Evolutionary conservation across 2,888 invertebrate genomes (phyloP), one percentile per base, ranked within the genome.

Genomic region (Pseudococcus longispinus): DNA sequence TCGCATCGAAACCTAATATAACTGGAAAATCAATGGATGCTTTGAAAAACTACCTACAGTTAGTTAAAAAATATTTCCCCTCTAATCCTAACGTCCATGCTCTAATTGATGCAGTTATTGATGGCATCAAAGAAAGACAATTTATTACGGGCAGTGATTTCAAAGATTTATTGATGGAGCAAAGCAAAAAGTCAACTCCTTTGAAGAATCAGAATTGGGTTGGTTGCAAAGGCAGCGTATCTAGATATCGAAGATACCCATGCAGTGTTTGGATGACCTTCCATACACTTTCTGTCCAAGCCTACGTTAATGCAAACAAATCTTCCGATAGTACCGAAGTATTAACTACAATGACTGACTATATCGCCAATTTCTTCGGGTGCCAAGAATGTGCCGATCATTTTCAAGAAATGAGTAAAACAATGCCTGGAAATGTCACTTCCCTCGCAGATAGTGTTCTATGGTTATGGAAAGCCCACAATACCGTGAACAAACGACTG

Each of bases 241-340:
- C 93, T 0, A 92, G 93, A 88, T 94, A 93, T 89, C 93, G 98
- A 84, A 98, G 98, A 15, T 99, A 96, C 90, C 96, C 98, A 0
- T 99, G 99, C 91, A 95, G 97, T 0, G 92, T 99, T 51, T 99
- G 99, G 99, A 95, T 94, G 18, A 91, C 98, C 89, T 99, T 98
- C 90, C 99, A 99, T 90, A 95, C 95, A 51, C 91, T 99, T 87
- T 96, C 97, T 0, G 96, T 98, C 0, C 88, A 89, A 60, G 88
- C 89, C 55, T 88, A 89, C 87, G 70, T 88, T 29, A 89, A 83
- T 89, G 90, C 89, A 89, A 89, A 91, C 70, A 92, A 94, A 90
- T 46, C 51, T n/a, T 9, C 82, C 29, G 80, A 8, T 29, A 80
- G 80, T 20, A 20, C 1, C 20, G 87, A 88, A 26, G 94, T 97